Percentiles rank a stretch among this genome's conserved stretches.
Evolutionary conservation across 2,888 invertebrate genomes (phyloP).

Genomic region (Thyatira batis): DNA sequence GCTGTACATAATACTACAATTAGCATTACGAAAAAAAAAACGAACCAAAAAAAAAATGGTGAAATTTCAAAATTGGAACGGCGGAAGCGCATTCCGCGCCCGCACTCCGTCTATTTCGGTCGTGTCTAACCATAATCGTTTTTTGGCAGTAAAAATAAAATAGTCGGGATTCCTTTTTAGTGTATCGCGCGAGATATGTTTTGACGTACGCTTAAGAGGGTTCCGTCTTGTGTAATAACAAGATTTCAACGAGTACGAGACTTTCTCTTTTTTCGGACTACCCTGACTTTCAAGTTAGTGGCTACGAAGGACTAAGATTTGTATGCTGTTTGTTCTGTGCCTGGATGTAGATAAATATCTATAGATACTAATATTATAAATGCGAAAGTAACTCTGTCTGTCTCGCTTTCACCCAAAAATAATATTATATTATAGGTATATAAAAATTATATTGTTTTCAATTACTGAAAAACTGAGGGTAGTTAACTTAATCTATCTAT

Average conservation of each 20-base stretch:
- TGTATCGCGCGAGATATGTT: conserved; percentile 16
- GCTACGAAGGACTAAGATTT: too few species aligned
- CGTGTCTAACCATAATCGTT: conserved; percentile 28
- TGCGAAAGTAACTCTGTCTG: too few species aligned
- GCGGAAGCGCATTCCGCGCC: conserved; percentile 61
- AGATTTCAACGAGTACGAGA: conserved; percentile 19
- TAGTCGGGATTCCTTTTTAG: conserved; percentile 17
- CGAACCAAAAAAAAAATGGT: conserved; percentile 42
- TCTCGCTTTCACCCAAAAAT: too few species aligned
- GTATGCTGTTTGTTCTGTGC: too few species aligned
- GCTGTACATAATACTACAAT: not conserved
- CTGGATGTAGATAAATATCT: too few species aligned
- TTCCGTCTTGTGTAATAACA: conserved; percentile 20
- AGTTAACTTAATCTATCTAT: too few species aligned
- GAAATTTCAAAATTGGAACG: conserved; percentile 61
- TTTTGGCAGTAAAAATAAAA: conserved; percentile 20
- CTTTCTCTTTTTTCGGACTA: not conserved
- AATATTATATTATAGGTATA: too few species aligned
- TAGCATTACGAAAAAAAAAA: conserved; percentile 20
- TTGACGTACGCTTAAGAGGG: conserved; percentile 27
- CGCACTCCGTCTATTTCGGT: conserved; percentile 53
- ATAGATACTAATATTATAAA: too few species aligned
- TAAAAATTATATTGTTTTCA: too few species aligned
- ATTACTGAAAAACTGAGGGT: too few species aligned
- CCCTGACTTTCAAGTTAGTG: not conserved